Evolutionary conservation across 1,140 invertebrate species (phyloP), one percentile per base, ranked within the genome.

Genomic region (Bombus polaris): DNA sequence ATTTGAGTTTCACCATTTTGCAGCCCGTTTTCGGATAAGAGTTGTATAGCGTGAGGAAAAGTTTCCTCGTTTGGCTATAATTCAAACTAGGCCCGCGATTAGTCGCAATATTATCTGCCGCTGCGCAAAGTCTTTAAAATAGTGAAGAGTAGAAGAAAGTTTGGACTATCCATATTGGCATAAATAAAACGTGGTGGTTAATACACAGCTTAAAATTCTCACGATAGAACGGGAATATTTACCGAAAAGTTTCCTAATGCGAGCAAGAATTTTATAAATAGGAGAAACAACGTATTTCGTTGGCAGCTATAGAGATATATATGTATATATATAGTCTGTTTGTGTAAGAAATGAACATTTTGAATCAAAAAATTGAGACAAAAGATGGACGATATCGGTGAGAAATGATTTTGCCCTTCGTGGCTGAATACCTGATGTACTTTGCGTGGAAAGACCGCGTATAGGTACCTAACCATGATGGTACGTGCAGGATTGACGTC

Each of bases 391-490:
- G 57, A 81, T 44, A 39, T 44, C 44, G 62, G 59, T n/a, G 71
- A 75, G 77, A 68, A 28, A 81, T 70, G 44, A 53, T 81, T 68
- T 8, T 10, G 59, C 37, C 59, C 62, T 81, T 72, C 76, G 57
- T 37, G 68, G 32, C 62, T 72, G 39, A 62, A n/a, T 80, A 42
- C 28, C 15, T 8, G 53, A 73, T 62, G 53, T 15, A 22, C 73
- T 47, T 10, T 71, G 68, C 35, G 22, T 18, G 28, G 18, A 66
- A 66, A 47, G 25, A 39, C 28, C 39, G 42, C 32, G 32, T 66
- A 37, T 18, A 47, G 15, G 44, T 47, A 47, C 3, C 13, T 18
- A 82, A 10, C 15, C 9, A 15, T 25, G 81, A 37, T 3, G 37
- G 37, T 37, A 37, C 37, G 37, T 37, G 3, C 37, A 37, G 35